A percentile compares a stretch with the other conserved stretches of the same genome.
phyloP scores from a whole-genome alignment of 2,888 invertebrate genomes.

The Spilarctia lutea region DNA sequence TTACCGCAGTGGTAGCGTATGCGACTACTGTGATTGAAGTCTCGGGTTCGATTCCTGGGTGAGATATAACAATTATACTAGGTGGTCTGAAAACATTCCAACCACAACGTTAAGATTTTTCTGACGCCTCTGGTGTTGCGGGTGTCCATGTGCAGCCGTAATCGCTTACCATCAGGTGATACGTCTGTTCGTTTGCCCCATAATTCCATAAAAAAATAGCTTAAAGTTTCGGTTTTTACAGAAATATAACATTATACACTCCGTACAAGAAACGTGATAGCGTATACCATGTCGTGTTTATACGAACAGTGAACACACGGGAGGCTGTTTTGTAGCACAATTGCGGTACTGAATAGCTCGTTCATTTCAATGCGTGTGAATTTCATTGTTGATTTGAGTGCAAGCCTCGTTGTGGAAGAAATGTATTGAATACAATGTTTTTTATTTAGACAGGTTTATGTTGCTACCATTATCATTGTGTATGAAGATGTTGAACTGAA shows the following conservation, averaged over 20 bases:
- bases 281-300: constrained; percentile 59
- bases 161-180: too few species aligned
- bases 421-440: not conserved
- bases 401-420: not conserved
- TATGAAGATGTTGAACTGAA: not conserved
- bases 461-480: not conserved
- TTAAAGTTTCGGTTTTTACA: not conserved
- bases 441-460: not conserved
- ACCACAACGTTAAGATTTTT: too few species aligned
- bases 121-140: too few species aligned
- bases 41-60: too few species aligned
- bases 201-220: too few species aligned
- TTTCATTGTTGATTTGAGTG: constrained; percentile 2
- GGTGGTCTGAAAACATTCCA: too few species aligned
- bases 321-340: constrained; percentile 19
- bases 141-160: too few species aligned
- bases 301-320: constrained; percentile 34
- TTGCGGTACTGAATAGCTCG: constrained; percentile 9
- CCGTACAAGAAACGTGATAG: constrained; percentile 58
- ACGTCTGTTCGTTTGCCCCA: too few species aligned
- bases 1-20: too few species aligned
- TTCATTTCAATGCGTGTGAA: constrained; percentile 7
- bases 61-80: too few species aligned
- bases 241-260: constrained; percentile 63
- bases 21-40: too few species aligned